Evolutionary conservation across 1,140 invertebrate species (phyloP).

Genomic region (Cydia pomonella): DNA sequence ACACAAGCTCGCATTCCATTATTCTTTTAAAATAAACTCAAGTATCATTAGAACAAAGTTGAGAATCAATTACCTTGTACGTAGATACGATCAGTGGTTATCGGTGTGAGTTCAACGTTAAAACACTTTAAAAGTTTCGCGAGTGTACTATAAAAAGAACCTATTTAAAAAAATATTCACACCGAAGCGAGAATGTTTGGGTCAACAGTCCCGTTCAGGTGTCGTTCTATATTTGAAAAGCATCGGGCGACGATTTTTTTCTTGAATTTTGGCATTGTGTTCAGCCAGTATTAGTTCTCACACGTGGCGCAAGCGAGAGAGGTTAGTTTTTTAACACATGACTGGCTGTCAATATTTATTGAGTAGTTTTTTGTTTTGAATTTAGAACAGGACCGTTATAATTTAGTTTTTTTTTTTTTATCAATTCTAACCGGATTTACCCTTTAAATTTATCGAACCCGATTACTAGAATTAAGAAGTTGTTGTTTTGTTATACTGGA

Average conservation of each 20-base stretch:
- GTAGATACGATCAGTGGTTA: background rate
- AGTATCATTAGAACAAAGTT: background rate
- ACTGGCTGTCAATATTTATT: conserved; percentile 7
- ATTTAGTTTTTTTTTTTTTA: background rate
- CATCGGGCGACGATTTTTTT: conserved; percentile 14
- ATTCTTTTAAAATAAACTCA: background rate
- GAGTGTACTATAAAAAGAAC: conserved; percentile 22
- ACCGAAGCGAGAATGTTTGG: conserved; percentile 21
- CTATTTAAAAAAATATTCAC: conserved; percentile 28
- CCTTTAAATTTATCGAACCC: no score
- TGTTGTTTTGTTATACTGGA: background rate
- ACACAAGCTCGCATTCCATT: background rate
- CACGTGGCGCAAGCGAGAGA: conserved; percentile 18
- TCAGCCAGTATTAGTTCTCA: conserved; percentile 25
- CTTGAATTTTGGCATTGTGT: conserved; percentile 29
- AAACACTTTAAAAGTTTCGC: conserved; percentile 5
- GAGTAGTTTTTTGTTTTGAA: background rate
- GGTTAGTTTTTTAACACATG: conserved; percentile 7
- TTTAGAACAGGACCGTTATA: background rate
- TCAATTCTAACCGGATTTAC: background rate
- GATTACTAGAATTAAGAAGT: background rate
- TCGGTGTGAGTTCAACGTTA: conserved; percentile 11
- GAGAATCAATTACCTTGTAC: background rate
- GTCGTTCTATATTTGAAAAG: conserved; percentile 31
- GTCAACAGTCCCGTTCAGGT: conserved; percentile 31